These are phyloP conservation scores for Amblyornis subalaris DNA, from an alignment of 2,113 vertebrate species.

Conservation along the genomic window DNA sequence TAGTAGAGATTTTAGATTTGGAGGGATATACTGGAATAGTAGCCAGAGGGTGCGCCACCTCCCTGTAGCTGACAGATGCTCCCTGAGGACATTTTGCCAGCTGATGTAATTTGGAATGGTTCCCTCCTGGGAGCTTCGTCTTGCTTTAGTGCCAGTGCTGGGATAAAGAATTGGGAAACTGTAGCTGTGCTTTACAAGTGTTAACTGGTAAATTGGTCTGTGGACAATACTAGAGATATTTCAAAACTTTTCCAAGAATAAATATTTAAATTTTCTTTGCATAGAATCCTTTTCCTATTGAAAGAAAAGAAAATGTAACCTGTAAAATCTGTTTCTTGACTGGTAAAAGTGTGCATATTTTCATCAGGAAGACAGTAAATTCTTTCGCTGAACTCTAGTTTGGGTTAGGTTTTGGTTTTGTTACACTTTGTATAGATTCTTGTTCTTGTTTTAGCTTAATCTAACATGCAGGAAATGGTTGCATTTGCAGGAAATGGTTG, in stretches of 20 bases:
- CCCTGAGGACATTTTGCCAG: conserved; percentile 24
- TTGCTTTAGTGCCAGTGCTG: not conserved
- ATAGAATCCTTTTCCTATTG: not conserved
- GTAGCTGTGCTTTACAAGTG: not conserved
- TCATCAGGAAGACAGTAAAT: not conserved
- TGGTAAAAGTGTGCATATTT: not conserved
- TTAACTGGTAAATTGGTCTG: not conserved
- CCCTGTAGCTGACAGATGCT: conserved; percentile 14
- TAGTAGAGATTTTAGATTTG: not conserved
- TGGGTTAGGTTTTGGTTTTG: not conserved
- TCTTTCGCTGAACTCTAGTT: not conserved
- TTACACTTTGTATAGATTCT: not conserved
- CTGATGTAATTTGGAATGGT: not conserved
- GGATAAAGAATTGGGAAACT: not conserved
- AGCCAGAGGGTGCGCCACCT: not conserved
- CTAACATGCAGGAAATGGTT: not conserved
- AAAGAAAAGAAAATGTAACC: not conserved
- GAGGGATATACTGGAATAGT: not conserved
- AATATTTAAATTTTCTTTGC: not conserved
- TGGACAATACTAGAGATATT: not conserved
- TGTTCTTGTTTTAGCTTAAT: not conserved
- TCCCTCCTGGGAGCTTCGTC: not conserved
- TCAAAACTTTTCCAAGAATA: not conserved
- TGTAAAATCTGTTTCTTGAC: not conserved
- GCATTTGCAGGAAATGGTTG: not conserved